Evolutionary conservation across 2,797 vertebrate species (phyloP), one percentile per base, ranked within the genome.

Genomic region (Anomalospiza imberbis): DNA sequence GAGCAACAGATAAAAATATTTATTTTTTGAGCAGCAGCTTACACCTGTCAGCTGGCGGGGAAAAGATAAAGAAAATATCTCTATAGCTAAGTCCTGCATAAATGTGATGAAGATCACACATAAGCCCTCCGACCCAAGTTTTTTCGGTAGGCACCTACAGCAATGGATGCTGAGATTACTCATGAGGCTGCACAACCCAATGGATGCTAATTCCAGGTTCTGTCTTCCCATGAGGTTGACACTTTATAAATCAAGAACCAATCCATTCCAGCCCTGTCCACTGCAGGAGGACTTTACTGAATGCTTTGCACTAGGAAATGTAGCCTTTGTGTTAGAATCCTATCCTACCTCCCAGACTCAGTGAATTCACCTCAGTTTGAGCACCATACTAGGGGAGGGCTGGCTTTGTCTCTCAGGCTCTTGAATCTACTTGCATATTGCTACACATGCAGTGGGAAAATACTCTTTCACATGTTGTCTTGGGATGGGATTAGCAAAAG

Each of bases 341-440:
- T 74, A 2, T 62, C 60, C n/a, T 48, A 31, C 16, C 28, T 55
- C n/a, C 47, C 36, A 63, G 12, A 7, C 22, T 55, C 31, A 45
- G 34, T 26, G 17, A 55, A 60, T 83, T 80, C 60, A 38, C 16
- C 50, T 67, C 73, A 61, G 29, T 36, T 65, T 80, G 51, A 72
- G 26, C 7, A 12, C 36, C 7, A 1, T 28, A 5, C 6, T 9
- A 24, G 10, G 10, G 26, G 24, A 68, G 10, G 3, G 4, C 26
- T 78, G 31, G 11, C 26, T 84, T 63, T 54, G 17, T 32, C 45
- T 21, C 44, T 42, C 42, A 74, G 51, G 32, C 29, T 47, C 45
- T 48, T 5, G 3, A 40, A 61, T 55, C 70, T 88, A 15, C 21
- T 45, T 53, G 26, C 13, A 44, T 31, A 13, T 42, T 61, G 50